A percentile compares a stretch with the other conserved stretches of the same genome.
Conservation (phyloP, 2,797 vertebrate genomes). For the Octomys mimax region DNA sequence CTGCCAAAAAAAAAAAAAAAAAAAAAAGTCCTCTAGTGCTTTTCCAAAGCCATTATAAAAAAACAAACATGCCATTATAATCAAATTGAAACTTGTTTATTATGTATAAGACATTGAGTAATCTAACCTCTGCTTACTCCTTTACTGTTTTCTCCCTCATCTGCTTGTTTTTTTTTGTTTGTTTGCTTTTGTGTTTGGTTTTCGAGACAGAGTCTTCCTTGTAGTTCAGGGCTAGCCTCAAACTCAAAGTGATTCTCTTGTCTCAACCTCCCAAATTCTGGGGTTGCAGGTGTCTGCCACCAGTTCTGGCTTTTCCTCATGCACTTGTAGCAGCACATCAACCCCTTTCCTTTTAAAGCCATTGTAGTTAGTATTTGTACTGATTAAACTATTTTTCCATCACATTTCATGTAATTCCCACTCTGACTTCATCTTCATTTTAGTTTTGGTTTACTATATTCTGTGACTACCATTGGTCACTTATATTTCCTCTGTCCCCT, state of each 20-base stretch:
- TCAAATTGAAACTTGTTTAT: constrained; percentile 40
- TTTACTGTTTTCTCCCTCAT: not conserved
- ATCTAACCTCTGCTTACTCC: constrained; percentile 10
- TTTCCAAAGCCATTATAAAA: constrained; percentile 18
- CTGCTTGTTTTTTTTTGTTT: not conserved
- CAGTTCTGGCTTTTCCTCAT: not conserved
- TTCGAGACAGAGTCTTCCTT: not conserved
- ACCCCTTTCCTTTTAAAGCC: constrained; percentile 6
- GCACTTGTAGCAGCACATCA: not conserved
- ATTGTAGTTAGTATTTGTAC: constrained; percentile 21
- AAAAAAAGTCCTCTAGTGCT: not conserved
- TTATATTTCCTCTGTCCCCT: not conserved
- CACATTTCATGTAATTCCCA: not conserved
- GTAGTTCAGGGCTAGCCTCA: not conserved
- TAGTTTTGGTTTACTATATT: constrained; percentile 12
- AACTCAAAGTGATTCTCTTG: not conserved
- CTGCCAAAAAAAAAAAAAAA: no score
- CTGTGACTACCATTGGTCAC: not conserved
- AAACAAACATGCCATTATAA: not conserved
- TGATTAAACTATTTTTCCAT: not conserved
- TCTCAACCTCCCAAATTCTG: not conserved
- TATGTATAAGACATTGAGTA: not conserved
- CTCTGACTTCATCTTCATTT: not conserved
- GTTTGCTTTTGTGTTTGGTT: not conserved
- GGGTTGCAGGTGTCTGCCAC: not conserved